phyloP scores from a whole-genome alignment of 2,113 vertebrate genomes.

The Albula goreensis region DNA sequence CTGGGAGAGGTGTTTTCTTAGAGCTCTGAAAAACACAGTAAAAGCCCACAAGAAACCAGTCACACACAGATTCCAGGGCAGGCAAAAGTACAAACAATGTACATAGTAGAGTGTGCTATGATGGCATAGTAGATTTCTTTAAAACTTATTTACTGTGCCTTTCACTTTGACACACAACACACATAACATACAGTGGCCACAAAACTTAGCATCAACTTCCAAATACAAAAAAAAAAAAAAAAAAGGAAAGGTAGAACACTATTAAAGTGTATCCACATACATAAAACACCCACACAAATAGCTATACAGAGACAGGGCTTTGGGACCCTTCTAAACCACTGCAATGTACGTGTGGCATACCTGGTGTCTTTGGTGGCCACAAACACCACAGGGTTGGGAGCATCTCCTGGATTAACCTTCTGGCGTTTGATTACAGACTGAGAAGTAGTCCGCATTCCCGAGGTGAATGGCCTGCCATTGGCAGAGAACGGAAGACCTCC shows the following conservation, averaged over 20 bases:
- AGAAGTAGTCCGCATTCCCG: conserved; percentile 81
- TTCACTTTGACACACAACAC: too few species aligned
- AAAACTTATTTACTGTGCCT: too few species aligned
- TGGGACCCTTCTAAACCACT: not conserved
- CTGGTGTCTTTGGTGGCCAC: conserved; percentile 93
- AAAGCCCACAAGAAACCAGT: not conserved
- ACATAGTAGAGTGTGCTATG: not conserved
- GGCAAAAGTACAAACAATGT: not conserved
- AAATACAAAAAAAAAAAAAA: too few species aligned
- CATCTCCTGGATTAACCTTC: conserved; percentile 88
- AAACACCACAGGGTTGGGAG: conserved; percentile 91
- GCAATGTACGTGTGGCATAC: conserved; percentile 50
- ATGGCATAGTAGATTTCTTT: too few species aligned
- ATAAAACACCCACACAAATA: too few species aligned
- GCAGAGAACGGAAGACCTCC: conserved; percentile 77
- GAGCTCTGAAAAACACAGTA: conserved; percentile 65
- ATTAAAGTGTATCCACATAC: too few species aligned
- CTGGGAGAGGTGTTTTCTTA: conserved; percentile 88
- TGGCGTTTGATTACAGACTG: conserved; percentile 88
- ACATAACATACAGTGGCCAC: too few species aligned
- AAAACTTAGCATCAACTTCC: too few species aligned
- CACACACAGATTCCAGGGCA: not conserved
- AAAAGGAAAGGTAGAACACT: too few species aligned
- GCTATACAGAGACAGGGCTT: not conserved
- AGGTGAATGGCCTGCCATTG: conserved; percentile 84